Conservation (phyloP, 2,888 invertebrate genomes). For the Rhaphigaster nebulosa region DNA sequence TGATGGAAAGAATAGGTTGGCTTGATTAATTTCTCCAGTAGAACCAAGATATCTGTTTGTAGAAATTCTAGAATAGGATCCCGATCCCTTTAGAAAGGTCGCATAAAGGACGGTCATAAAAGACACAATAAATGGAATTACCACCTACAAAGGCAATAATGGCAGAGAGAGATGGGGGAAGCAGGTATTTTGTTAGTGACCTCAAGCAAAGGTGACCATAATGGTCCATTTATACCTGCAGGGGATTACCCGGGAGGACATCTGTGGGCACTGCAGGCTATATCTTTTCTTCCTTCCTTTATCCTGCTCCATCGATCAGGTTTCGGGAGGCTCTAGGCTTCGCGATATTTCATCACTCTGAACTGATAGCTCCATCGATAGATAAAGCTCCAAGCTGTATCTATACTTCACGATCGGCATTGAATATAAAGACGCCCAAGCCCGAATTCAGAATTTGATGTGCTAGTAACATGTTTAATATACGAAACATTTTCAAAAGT, state of each 20-base stretch:
- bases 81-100: not conserved
- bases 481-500: no score
- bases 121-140: slow-evolving; percentile 18
- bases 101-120: no score
- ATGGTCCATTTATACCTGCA: slow-evolving; percentile 29
- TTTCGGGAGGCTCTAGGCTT: not conserved
- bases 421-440: not conserved
- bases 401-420: not conserved
- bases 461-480: no score
- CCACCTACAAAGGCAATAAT: not conserved
- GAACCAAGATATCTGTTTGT: not conserved
- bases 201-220: slow-evolving; percentile 35
- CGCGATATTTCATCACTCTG: not conserved
- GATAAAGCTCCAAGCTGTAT: no score
- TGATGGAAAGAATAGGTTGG: no score
- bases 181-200: not conserved
- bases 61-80: not conserved
- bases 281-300: not conserved
- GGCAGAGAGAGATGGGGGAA: not conserved
- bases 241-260: not conserved
- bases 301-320: not conserved
- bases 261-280: not conserved
- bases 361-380: not conserved
- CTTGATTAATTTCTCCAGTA: not conserved
- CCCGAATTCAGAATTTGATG: not conserved